Conservation (phyloP, 2,888 invertebrate species). For the Leucania comma region DNA sequence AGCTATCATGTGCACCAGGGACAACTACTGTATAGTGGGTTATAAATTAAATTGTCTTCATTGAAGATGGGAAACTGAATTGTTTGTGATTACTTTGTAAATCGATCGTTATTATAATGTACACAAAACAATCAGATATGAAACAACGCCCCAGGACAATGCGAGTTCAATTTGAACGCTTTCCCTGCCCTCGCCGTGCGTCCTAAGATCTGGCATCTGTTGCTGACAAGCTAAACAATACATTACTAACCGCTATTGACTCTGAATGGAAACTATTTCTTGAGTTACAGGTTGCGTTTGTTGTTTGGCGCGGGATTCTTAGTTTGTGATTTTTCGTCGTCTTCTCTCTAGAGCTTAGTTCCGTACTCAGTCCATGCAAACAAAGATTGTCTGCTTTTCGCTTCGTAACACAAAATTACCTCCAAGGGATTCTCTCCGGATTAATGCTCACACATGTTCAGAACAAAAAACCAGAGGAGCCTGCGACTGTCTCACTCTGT, state of each 20-base stretch:
- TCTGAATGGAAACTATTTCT: constrained; percentile 14
- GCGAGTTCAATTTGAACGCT: background rate
- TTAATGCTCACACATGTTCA: too few relatives aligned
- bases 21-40: background rate
- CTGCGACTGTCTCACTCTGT: too few relatives aligned
- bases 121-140: background rate
- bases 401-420: too few relatives aligned
- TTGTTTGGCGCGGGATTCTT: background rate
- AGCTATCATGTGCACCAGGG: background rate
- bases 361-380: too few relatives aligned
- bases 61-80: background rate
- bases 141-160: background rate
- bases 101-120: background rate
- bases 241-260: background rate
- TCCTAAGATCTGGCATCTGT: background rate
- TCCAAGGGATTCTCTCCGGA: too few relatives aligned
- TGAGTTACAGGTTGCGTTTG: background rate
- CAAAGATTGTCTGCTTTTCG: too few relatives aligned
- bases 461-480: too few relatives aligned
- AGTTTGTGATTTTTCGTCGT: background rate
- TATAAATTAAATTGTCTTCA: background rate
- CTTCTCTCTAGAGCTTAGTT: too few relatives aligned
- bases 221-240: background rate
- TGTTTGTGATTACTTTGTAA: too few relatives aligned
- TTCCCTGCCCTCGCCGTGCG: background rate